Percentiles rank a stretch among this genome's conserved stretches.
phyloP scores from a whole-genome alignment of 2,113 vertebrate genomes.

The Phrynocephalus versicolor region DNA sequence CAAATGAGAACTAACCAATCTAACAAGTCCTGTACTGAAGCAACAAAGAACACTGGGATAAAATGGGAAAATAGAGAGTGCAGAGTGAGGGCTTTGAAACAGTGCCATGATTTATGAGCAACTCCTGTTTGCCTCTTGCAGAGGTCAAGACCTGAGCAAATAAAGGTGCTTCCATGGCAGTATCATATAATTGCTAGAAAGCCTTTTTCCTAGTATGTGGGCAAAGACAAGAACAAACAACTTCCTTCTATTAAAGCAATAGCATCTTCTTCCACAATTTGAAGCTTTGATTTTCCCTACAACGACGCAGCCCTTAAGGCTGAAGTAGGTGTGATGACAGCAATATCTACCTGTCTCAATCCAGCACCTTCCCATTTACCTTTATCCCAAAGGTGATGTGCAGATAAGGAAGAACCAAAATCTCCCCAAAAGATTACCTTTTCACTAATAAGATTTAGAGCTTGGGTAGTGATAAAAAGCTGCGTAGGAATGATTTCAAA shows the following conservation, averaged over 20 bases:
- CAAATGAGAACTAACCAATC: constrained; percentile 69
- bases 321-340: not conserved
- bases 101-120: constrained; percentile 66
- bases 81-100: constrained; percentile 45
- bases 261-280: constrained; percentile 14
- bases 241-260: constrained; percentile 37
- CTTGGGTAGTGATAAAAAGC: not conserved
- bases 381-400: not conserved
- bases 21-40: constrained; percentile 63
- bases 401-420: not conserved
- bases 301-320: constrained; percentile 21
- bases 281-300: constrained; percentile 37
- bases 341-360: not conserved
- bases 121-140: constrained; percentile 66
- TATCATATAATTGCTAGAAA: constrained; percentile 39
- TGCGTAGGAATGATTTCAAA: too few species aligned
- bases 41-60: constrained; percentile 61
- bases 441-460: not conserved
- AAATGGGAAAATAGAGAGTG: constrained; percentile 65
- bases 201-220: constrained; percentile 30
- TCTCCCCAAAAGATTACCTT: not conserved
- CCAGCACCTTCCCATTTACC: not conserved
- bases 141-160: constrained; percentile 73
- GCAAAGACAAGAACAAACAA: constrained; percentile 16
- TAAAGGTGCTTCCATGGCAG: not conserved